phyloP scores from a whole-genome alignment of 2,797 vertebrate genomes.

The Tamandua tetradactyla region DNA sequence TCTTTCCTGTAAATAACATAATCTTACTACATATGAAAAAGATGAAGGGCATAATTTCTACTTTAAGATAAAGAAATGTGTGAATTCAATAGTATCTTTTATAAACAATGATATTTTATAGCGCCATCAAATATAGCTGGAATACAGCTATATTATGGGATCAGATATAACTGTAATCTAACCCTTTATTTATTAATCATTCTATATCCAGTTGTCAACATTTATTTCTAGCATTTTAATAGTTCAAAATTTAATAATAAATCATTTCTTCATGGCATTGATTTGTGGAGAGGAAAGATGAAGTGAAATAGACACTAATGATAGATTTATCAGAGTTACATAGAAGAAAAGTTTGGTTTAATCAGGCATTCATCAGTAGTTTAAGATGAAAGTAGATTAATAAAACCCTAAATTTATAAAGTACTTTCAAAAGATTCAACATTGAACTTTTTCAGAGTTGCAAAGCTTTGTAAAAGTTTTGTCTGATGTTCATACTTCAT shows the following conservation, averaged over 20 bases:
- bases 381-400: conserved; percentile 59
- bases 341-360: conserved; percentile 15
- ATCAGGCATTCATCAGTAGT: conserved; percentile 56
- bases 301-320: neutral
- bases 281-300: conserved; percentile 22
- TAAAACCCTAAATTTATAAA: conserved; percentile 62
- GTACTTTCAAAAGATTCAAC: conserved; percentile 58
- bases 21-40: neutral
- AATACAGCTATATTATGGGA: too few relatives aligned
- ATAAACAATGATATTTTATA: neutral
- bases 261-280: conserved; percentile 55
- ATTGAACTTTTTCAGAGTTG: neutral
- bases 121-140: neutral
- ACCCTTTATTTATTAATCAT: neutral
- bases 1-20: neutral
- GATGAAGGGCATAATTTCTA: neutral
- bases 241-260: neutral
- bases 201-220: neutral
- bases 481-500: neutral
- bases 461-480: neutral
- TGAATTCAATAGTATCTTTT: neutral
- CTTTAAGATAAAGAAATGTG: neutral
- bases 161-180: neutral
- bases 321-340: neutral
- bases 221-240: conserved; percentile 4